Evolutionary conservation across 2,888 invertebrate species (phyloP), one percentile per base, ranked within the genome.

Genomic region (Acheta domesticus): DNA sequence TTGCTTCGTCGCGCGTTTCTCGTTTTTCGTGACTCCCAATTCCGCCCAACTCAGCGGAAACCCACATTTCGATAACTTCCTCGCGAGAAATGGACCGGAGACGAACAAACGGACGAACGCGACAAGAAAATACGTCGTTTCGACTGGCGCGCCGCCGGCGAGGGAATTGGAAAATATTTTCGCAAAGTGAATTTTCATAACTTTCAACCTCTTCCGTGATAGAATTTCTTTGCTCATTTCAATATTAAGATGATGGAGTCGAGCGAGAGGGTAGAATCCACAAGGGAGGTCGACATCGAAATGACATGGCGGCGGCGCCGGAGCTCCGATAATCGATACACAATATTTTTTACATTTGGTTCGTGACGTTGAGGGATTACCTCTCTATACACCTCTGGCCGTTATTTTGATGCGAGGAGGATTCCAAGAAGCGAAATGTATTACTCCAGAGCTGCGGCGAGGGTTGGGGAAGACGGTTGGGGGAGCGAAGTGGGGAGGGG

Each of bases 121-220:
- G 16, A n/a, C 62, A 62, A 62, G 62, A 62, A 62, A 36, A 62
- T 62, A n/a, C 62, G n/a, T 62, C 62, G n/a, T 62, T n/a, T n/a
- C 36, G 36, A 36, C 36, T 36, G 36, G 36, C 62, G 14, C 62
- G 3, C 62, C 16, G 62, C 62, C 16, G 62, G 62, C 62, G 11
- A n/a, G 62, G 62, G 62, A 62, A 62, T 62, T 62, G 62, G 62
- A 62, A 62, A 62, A 62, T 62, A 62, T 62, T 62, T 62, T 36
- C n/a, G 62, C 62, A 62, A 62, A 62, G 62, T 62, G 62, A 62
- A 62, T 62, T 62, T 62, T 62, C 62, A 62, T 62, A 62, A 62
- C 62, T 62, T 62, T n/a, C 62, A 19, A 62, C 62, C 62, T 62
- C 62, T 62, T 62, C 62, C 62, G 62, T 62, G 62, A 62, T 62